Evolutionary conservation across 2,888 invertebrate genomes (phyloP).

Genomic region (Acanthosepion pharaonis): DNA sequence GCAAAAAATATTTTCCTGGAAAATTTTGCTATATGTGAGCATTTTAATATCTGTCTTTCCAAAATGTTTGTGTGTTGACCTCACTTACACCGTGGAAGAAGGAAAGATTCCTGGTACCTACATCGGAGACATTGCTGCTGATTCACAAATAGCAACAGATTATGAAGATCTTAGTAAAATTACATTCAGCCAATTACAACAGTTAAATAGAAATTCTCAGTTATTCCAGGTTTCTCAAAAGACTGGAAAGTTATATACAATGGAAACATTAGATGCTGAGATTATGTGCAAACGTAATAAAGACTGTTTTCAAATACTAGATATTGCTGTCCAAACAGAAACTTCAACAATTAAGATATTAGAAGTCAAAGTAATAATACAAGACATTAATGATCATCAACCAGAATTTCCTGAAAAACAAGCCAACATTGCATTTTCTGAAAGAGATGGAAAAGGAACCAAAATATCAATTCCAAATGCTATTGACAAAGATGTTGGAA

Average conservation of each 20-base stretch:
- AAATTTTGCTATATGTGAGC: no score
- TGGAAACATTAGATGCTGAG: not conserved
- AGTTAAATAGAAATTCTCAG: not conserved
- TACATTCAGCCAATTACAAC: not conserved
- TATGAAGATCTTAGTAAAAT: not conserved
- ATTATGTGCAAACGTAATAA: not conserved
- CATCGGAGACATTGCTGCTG: not conserved
- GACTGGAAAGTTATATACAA: not conserved
- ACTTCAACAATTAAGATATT: not conserved
- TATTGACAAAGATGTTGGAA: not conserved
- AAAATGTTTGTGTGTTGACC: not conserved
- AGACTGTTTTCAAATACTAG: not conserved
- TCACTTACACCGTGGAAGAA: not conserved
- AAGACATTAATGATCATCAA: not conserved
- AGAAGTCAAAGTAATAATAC: not conserved
- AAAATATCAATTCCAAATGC: not conserved
- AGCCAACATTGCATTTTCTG: not conserved
- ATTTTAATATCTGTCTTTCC: no score
- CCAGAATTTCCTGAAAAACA: not conserved
- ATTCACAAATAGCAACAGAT: not conserved
- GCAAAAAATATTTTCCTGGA: no score
- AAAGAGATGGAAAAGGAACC: not conserved
- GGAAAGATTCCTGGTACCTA: not conserved
- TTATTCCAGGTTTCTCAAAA: not conserved
- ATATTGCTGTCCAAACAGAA: not conserved